Evolutionary conservation across 1,140 invertebrate genomes (phyloP).

Genomic region (Papilio helenus): DNA sequence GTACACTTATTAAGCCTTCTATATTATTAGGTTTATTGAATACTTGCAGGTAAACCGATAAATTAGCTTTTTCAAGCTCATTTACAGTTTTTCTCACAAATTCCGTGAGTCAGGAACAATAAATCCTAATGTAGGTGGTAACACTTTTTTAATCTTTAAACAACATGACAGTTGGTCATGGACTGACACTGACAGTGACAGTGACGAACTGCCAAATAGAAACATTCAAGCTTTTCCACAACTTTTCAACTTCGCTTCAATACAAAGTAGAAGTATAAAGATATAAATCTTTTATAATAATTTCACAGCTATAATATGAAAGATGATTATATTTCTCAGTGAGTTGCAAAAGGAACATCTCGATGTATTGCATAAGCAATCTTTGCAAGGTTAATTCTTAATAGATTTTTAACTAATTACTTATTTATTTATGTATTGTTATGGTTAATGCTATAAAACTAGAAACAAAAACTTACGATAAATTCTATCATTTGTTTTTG

Average conservation of each 20-base stretch:
- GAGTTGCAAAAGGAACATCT: conserved; percentile 74
- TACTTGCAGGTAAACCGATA: neutral
- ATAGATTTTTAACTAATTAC: neutral
- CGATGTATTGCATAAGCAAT: conserved; percentile 63
- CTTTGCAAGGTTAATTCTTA: conserved; percentile 58
- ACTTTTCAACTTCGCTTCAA: too few relatives aligned
- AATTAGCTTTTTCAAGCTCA: neutral
- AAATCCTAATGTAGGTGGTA: neutral
- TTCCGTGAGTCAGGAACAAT: too few relatives aligned
- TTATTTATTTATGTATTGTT: neutral
- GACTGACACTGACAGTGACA: neutral
- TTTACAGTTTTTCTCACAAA: neutral
- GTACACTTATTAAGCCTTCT: neutral
- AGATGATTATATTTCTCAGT: conserved; percentile 75
- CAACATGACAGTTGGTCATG: neutral
- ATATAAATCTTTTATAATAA: neutral
- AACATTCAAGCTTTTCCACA: neutral
- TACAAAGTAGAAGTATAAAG: neutral
- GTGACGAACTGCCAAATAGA: neutral
- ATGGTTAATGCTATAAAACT: neutral
- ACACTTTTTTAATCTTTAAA: neutral
- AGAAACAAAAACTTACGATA: too few relatives aligned
- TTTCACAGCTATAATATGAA: conserved; percentile 39
- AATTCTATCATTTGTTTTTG: neutral
- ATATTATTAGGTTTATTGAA: neutral